Conservation (phyloP, 2,113 vertebrate species). For the Coregonus clupeaformis region DNA sequence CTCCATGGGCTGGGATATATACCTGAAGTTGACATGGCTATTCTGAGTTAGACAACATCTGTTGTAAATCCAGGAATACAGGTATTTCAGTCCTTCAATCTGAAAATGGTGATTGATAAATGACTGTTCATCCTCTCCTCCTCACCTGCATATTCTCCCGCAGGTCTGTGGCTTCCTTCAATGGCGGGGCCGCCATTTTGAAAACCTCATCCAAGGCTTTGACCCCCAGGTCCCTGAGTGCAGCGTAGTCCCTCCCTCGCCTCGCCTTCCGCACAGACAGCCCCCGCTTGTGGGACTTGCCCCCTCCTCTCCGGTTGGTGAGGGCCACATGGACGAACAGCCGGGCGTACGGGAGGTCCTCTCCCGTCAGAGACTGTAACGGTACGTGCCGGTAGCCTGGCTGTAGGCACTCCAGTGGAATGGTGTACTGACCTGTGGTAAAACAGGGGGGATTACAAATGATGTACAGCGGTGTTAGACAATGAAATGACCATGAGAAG, state of each 20-base stretch:
- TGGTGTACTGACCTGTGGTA: constrained; percentile 87
- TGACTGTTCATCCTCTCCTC: neutral
- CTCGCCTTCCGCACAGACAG: constrained; percentile 90
- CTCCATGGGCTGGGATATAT: no score
- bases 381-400: constrained; percentile 90
- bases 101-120: neutral
- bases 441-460: neutral
- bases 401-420: constrained; percentile 92
- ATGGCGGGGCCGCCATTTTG: constrained; percentile 84
- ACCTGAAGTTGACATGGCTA: no score
- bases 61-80: neutral
- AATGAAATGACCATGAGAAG: no score
- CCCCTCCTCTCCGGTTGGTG: constrained; percentile 91
- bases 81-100: neutral
- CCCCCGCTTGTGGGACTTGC: constrained; percentile 92
- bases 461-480: neutral
- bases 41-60: no score
- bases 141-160: constrained; percentile 95
- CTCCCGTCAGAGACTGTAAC: constrained; percentile 88
- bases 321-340: constrained; percentile 94
- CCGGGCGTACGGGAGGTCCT: constrained; percentile 81
- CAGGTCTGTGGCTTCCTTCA: constrained; percentile 90
- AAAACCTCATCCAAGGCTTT: constrained; percentile 91
- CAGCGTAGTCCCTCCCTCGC: constrained; percentile 87
- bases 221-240: constrained; percentile 86